Evolutionary conservation across 2,888 invertebrate genomes (phyloP).

Genomic region (Agapostemon virescens): DNA sequence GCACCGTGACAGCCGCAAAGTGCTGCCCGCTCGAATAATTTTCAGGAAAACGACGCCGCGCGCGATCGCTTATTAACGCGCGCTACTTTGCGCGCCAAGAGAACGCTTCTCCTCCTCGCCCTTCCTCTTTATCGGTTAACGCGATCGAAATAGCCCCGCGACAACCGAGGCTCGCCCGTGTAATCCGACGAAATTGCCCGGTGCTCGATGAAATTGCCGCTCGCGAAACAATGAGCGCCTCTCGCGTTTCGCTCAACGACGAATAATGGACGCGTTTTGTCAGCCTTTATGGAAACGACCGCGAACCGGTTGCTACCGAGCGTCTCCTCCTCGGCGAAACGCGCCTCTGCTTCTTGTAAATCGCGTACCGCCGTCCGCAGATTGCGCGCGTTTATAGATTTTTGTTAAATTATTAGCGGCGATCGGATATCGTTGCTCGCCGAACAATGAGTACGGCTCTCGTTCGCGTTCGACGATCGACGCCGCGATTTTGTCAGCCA

Average conservation of each 20-base stretch:
- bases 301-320: not conserved
- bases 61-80: not conserved
- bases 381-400: not conserved
- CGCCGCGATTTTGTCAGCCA: not conserved
- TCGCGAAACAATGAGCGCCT: not conserved
- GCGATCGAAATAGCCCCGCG: not conserved
- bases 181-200: not conserved
- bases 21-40: conserved; percentile 1
- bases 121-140: not conserved
- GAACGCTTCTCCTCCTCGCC: not conserved
- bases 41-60: not conserved
- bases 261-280: not conserved
- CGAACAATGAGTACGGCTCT: not conserved
- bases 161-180: not conserved
- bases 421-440: not conserved
- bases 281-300: not conserved
- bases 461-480: not conserved
- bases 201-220: not conserved
- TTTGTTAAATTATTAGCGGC: not conserved
- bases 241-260: not conserved
- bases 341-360: no score
- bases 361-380: no score
- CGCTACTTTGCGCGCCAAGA: not conserved
- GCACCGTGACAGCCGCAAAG: conserved; percentile 4
- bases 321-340: no score